phyloP scores from a whole-genome alignment of 2,888 invertebrate genomes.

The Aphidoletes aphidimyza region DNA sequence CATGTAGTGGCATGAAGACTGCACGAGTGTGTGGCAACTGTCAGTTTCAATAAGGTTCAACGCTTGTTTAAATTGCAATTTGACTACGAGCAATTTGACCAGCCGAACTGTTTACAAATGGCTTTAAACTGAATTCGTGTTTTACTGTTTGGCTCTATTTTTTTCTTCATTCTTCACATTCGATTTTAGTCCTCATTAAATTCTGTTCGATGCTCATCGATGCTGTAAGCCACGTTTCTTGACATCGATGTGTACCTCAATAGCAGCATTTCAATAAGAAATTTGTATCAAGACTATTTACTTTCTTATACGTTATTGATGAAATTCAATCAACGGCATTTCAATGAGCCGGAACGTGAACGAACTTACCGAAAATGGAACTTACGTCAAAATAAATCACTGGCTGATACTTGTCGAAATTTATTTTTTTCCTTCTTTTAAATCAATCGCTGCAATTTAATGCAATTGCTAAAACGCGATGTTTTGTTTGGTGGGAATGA shows the following conservation, averaged over 20 bases:
- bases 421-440: background rate
- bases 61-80: conserved; percentile 44
- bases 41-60: conserved; percentile 31
- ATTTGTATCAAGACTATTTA: conserved; percentile 42
- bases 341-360: conserved; percentile 46
- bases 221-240: background rate
- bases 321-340: conserved; percentile 13
- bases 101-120: background rate
- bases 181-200: background rate
- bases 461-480: background rate
- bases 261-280: background rate
- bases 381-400: conserved; percentile 18
- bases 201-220: background rate
- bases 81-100: conserved; percentile 30
- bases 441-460: background rate
- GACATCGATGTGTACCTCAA: background rate
- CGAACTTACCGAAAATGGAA: conserved; percentile 36
- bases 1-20: background rate
- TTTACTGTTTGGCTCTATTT: background rate
- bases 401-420: no score
- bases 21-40: conserved; percentile 25
- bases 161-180: background rate
- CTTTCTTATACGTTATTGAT: conserved; percentile 34
- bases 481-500: background rate
- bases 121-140: background rate